A percentile compares a stretch with the other conserved stretches of the same genome.
phyloP scores from a whole-genome alignment of 2,888 invertebrate species.

The Agrilus biguttatus region DNA sequence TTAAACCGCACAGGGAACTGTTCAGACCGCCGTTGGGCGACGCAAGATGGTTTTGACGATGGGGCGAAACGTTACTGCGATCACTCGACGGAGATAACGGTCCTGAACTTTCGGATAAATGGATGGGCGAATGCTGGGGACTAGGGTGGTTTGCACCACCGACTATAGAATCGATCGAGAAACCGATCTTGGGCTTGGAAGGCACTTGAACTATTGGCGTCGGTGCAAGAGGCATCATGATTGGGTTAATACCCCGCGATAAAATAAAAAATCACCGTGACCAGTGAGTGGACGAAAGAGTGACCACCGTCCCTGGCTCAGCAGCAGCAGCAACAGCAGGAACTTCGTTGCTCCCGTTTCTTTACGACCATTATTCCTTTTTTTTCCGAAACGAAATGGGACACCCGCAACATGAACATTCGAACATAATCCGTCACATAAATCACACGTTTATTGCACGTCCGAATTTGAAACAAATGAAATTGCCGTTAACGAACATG shows the following conservation, averaged over 20 bases:
- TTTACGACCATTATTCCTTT: no score
- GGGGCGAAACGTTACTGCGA: slow-evolving; percentile 17
- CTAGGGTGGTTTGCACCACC: slow-evolving; percentile 41
- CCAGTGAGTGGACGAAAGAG: background rate
- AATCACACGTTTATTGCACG: no score
- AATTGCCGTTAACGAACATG: no score
- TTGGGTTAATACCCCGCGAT: slow-evolving; percentile 20
- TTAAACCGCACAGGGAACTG: slow-evolving; percentile 3
- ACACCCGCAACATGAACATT: no score
- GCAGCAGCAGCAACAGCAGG: no score
- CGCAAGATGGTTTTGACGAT: no score
- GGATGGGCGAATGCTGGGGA: slow-evolving; percentile 33
- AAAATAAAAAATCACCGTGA: slow-evolving; percentile 4
- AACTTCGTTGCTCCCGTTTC: no score
- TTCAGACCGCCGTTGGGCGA: background rate
- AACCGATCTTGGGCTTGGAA: slow-evolving; percentile 85
- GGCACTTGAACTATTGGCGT: slow-evolving; percentile 84
- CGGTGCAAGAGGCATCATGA: slow-evolving; percentile 92
- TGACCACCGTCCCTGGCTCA: no score
- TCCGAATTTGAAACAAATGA: no score
- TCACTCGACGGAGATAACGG: slow-evolving; percentile 34
- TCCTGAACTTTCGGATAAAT: slow-evolving; percentile 37
- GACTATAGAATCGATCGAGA: slow-evolving; percentile 88
- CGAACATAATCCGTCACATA: no score
- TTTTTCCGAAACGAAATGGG: no score